Base-by-base conservation (phyloP, 2,797 vertebrate species). In the Coregonus sp. region DNA sequence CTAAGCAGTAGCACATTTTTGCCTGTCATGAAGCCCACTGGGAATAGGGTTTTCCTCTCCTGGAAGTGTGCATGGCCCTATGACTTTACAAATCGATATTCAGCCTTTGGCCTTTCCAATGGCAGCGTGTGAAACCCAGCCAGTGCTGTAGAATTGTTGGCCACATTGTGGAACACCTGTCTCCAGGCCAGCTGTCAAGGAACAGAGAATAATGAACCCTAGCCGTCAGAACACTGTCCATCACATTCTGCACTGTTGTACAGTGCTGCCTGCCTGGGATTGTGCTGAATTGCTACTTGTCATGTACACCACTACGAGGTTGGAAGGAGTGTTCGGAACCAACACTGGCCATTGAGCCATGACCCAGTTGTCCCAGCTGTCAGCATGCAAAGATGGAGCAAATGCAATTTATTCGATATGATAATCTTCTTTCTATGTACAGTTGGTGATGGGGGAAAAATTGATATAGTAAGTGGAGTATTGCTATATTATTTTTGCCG, bases 181-280 rank as follows among this genome's bases (percentile, higher is more conserved):
- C 78, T 77, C 68, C 73, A 76, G 70, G 78, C 29, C 56, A 78
- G 69, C 79, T 78, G 78, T 85, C 79, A 83, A 72, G 70, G 70
- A 72, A 74, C 72, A 54, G 75, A 16, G 54, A 72, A 72, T 81
- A 83, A 83, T 83, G 75, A 80, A 76, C 75, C 74, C 5, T 25
- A 51, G 73, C 78, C 75, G 78, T 81, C 84, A 81, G 72, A 54
- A 25, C 52, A 4, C 35, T 40, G 33, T 77, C 56, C 35, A 37
- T 73, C 75, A 73, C 68, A 73, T 56, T 40, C 7, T 35, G 52
- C 52, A 16, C 14, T 54, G 12, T 4, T 15, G 12, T 25, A 25
- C 25, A 25, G 25, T 25, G 25, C 25, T 25, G 1, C 6, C n/a
- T n/a, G 56, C n/a, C 66, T 65, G 75, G 47, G 68, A 63, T 50